Evolutionary conservation across 2,888 invertebrate species (phyloP), one percentile per base, ranked within the genome.

Genomic region (Coronaproctus castanopsis): DNA sequence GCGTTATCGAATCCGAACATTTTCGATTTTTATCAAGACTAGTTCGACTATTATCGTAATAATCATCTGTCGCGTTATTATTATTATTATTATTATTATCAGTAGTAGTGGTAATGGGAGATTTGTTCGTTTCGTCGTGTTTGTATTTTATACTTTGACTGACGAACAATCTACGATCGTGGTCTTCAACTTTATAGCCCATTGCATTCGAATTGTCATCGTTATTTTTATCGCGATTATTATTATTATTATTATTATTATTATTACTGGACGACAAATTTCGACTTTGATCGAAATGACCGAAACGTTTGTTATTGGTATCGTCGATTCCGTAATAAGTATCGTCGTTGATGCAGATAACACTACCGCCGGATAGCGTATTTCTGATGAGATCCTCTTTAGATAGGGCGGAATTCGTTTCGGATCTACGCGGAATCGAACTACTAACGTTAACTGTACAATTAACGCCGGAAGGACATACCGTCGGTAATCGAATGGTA

Each of bases 381-480:
- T 24, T 5, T 8, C 57, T 50, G 14, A 57, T 18, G 10, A 24
- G 22, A 21, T 57, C 24, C 52, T 23, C 24, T 52, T 51, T 51
- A 19, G 57, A 22, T 52, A 52, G 49, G 22, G 24, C 57, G 52
- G 22, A 23, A 1, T 23, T 56, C 5, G 56, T 49, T 5, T 36
- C 36, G 36, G 5, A 14, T 5, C 8, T 14, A 8, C 14, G 5
- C 5, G 36, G 8, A 14, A 14, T 36, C 5, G 14, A 36, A 36
- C 14, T 36, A 50, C 22, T 56, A n/a, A 57, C 20, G 52, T 52
- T 57, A 19, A 57, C 52, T 23, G 49, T 51, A 52, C 57, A 52
- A n/a, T 49, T 56, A 21, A 36, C 10, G 24, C 24, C 57, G 1
- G 52, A 3, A 1, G 57, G 22, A 51, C 52, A 52, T 19, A 21